Base-by-base conservation (phyloP, 2,888 invertebrate species). In the Dorcus hopei region DNA sequence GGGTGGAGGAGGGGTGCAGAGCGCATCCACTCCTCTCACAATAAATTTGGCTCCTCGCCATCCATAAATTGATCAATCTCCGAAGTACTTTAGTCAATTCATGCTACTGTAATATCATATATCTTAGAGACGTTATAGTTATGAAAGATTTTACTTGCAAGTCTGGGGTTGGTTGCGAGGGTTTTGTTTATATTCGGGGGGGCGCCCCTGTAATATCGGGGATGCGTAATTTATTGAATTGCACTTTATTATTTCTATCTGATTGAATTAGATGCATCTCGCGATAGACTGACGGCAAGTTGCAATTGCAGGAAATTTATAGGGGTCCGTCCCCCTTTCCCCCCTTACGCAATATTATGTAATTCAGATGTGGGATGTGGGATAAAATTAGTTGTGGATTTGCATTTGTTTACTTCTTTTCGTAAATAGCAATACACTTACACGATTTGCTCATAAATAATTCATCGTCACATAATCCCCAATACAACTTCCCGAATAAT, bases 381-480 rank as follows among this genome's bases (percentile, higher is more conserved):
- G 26, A 33, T 33, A 33, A 33, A 33, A 33, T 33, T 33, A 33
- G 26, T 33, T 6, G 26, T 7, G 26, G 26, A 33, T 33, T 33
- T 33, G 26, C 4, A 7, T 33, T 33, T 33, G 26, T 33, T 33
- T 33, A 33, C 26, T 33, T 19, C 3, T 19, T 19, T 19, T 19
- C 26, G 26, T 6, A 33, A 33, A 19, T 19, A 19, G 19, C 26
- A 33, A 33, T 33, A 33, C 26, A 33, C 26, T 33, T 33, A 33
- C 1, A 6, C 26, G 41, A 55, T 55, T 55, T 49, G 16, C 49
- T 55, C 14, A 55, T 55, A 49, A 49, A 55, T 55, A 55, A 55
- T 55, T 55, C 54, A 55, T 49, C 7, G 26, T 16, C 11, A 8
- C 41, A n/a, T 23, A 14, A 55, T 49, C 40, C 26, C 38, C 48